A percentile compares a stretch with the other conserved stretches of the same genome.
phyloP scores from a whole-genome alignment of 2,888 invertebrate genomes.

The Lycaena phlaeas region DNA sequence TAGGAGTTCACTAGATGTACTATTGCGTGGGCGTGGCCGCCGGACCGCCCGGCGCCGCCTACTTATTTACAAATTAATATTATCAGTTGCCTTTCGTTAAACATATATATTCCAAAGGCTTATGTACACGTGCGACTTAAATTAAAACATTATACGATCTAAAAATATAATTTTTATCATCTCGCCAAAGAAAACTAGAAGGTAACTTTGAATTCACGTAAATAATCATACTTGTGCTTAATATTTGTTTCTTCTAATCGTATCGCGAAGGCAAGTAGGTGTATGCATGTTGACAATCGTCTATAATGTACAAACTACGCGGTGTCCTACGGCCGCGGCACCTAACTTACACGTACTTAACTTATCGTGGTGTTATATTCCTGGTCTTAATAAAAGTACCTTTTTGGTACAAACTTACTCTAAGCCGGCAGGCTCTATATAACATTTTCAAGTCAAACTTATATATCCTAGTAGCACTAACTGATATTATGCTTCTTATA shows the following conservation, averaged over 20 bases:
- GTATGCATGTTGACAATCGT: slow-evolving; percentile 34
- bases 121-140: slow-evolving; percentile 16
- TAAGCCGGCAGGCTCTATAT: slow-evolving; percentile 35
- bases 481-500: slow-evolving; percentile 7
- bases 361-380: slow-evolving; percentile 44
- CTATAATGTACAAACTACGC: slow-evolving; percentile 22
- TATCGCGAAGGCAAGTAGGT: slow-evolving; percentile 67
- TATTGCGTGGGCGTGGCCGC: slow-evolving; percentile 12
- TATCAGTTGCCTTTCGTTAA: slow-evolving; percentile 18
- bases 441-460: slow-evolving; percentile 37
- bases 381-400: slow-evolving; percentile 41
- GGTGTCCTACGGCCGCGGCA: slow-evolving; percentile 12
- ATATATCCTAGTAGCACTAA: slow-evolving; percentile 7
- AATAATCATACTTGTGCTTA: slow-evolving; percentile 26
- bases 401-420: slow-evolving; percentile 28
- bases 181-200: slow-evolving; percentile 35
- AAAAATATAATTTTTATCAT: slow-evolving; percentile 22
- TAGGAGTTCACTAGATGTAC: slow-evolving; percentile 26
- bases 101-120: slow-evolving; percentile 15
- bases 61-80: slow-evolving; percentile 32
- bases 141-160: slow-evolving; percentile 22
- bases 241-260: slow-evolving; percentile 29
- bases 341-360: slow-evolving; percentile 3
- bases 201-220: slow-evolving; percentile 50
- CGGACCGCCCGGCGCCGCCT: slow-evolving; percentile 17